Base-by-base conservation (phyloP, 1,140 invertebrate genomes). In the Brachionus rubens region DNA sequence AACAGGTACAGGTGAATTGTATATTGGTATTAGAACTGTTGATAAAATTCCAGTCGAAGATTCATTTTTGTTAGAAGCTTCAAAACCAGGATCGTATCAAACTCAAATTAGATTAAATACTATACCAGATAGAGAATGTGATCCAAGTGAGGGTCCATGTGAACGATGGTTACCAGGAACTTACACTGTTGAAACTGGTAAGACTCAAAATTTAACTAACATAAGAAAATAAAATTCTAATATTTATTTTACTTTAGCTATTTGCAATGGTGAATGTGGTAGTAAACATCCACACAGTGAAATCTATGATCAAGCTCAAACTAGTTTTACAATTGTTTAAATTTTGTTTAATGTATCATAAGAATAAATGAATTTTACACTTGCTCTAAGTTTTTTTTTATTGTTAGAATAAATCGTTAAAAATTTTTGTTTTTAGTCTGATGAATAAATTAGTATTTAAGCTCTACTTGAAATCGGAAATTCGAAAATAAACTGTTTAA, bases 241-340 rank as follows among this genome's bases (percentile, higher is more conserved):
- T 59, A 46, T 30, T 65, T 3, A 24, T 43, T 26, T 65, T 65
- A 41, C 36, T 65, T 65, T n/a, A 65, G 72, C 72, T 40, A 76
- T 83, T 33, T 83, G 82, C 68, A 82, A 83, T 70, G 82, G 82
- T 28, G 81, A 83, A 70, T 83, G 82, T 76, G 81, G 82, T 76
- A 83, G 82, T 46, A 78, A 79, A 14, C 82, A 83, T 77, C 82
- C 82, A 6, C 82, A 83, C 78, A 82, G 81, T 75, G 41, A 79
- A 46, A 78, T 83, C 33, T 83, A 83, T 77, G 82, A 82, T 43
- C 75, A 78, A 47, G 77, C 78, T 24, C 36, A 46, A 4, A 77
- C 79, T 16, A 78, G 70, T 10, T 83, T 83, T 54, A 79, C 78
- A 21, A 82, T 83, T 50, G 68, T 72, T 52, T 54, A 72, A 24